A percentile compares a stretch with the other conserved stretches of the same genome.
Conservation (phyloP, 2,113 vertebrate genomes). For the Terrapene triunguis region DNA sequence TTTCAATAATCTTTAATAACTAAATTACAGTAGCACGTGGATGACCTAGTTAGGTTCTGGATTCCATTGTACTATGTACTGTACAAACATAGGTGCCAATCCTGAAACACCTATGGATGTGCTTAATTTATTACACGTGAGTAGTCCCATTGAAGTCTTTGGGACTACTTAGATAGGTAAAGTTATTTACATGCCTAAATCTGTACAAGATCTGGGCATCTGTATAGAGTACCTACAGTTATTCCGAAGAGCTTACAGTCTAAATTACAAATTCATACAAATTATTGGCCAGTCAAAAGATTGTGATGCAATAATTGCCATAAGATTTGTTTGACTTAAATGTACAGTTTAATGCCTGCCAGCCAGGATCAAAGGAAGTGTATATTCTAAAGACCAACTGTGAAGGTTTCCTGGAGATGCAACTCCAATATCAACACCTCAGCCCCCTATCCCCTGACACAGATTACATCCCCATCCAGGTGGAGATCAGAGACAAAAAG, state of each 20-base stretch:
- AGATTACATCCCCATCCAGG: conserved; percentile 78
- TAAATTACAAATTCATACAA: not conserved
- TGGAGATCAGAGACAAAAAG: conserved; percentile 77
- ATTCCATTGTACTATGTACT: not conserved
- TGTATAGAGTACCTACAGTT: not conserved
- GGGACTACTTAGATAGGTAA: not conserved
- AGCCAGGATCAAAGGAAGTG: conserved; percentile 58
- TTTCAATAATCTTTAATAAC: not conserved
- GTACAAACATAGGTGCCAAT: not conserved
- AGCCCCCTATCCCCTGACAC: conserved; percentile 76
- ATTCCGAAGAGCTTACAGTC: not conserved
- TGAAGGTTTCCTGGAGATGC: conserved; percentile 77
- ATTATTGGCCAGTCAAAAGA: not conserved
- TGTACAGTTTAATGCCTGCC: conserved; percentile 51
- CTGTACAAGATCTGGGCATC: not conserved
- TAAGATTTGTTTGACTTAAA: not conserved
- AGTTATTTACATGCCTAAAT: not conserved
- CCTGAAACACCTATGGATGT: not conserved
- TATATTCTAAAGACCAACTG: conserved; percentile 77
- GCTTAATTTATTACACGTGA: not conserved
- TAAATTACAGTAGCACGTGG: not conserved
- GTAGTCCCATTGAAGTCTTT: not conserved
- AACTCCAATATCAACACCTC: conserved; percentile 80
- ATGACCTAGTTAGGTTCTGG: not conserved
- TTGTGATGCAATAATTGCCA: not conserved